A percentile compares a stretch with the other conserved stretches of the same genome.
Conservation (phyloP, 1,140 invertebrate genomes). For the Panagrolaimus sp. region DNA sequence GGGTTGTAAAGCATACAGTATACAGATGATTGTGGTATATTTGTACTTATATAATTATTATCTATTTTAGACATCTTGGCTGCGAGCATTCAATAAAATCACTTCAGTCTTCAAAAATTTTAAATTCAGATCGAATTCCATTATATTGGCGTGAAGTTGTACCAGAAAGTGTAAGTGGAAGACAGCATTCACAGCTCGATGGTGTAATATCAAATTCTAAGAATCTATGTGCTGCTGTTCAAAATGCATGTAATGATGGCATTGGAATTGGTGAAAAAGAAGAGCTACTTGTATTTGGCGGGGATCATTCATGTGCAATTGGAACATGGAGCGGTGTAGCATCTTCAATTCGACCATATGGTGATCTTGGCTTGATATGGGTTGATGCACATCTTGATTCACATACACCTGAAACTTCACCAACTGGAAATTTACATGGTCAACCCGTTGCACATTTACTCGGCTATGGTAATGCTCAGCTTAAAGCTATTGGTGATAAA, state of each 20-base stretch:
- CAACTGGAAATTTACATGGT: slow-evolving; percentile 45
- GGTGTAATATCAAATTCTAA: slow-evolving; percentile 39
- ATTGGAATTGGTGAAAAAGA: slow-evolving; percentile 21
- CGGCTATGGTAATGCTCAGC: slow-evolving; percentile 38
- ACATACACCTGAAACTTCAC: slow-evolving; percentile 37
- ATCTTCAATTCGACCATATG: slow-evolving; percentile 30
- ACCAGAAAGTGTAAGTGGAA: slow-evolving; percentile 40
- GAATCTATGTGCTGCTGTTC: slow-evolving; percentile 12
- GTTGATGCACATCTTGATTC: slow-evolving; percentile 52
- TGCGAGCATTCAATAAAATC: slow-evolving; percentile 42
- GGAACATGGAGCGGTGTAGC: slow-evolving; percentile 50
- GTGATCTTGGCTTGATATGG: slow-evolving; percentile 49
- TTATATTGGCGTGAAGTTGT: slow-evolving; percentile 39
- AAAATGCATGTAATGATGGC: slow-evolving; percentile 18
- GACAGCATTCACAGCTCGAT: slow-evolving; percentile 32
- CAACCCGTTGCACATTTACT: slow-evolving; percentile 49
- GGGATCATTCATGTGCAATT: slow-evolving; percentile 49
- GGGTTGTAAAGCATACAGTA: no score
- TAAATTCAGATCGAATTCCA: slow-evolving; percentile 26
- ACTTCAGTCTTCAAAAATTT: slow-evolving; percentile 31
- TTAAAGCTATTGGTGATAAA: slow-evolving; percentile 35
- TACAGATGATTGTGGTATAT: not conserved
- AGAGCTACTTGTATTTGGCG: slow-evolving; percentile 44
- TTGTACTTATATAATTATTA: not conserved
- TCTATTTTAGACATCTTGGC: slow-evolving; percentile 44